Percentiles rank a stretch among this genome's conserved stretches.
These are phyloP conservation scores for Eospalax fontanierii DNA, from an alignment of 2,797 vertebrate genomes.

Conservation along the genomic window DNA sequence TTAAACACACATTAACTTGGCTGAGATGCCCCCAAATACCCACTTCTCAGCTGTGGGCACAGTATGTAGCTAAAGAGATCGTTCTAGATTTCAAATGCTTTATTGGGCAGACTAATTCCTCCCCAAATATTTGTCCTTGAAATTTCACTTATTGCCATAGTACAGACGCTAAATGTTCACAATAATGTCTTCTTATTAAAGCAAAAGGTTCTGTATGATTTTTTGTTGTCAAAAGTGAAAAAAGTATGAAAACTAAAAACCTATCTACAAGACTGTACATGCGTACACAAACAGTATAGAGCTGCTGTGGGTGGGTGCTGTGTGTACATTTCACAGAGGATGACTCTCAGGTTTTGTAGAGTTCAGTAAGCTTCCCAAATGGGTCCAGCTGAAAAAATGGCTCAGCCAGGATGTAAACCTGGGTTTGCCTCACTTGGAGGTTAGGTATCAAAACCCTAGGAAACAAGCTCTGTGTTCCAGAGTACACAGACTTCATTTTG, in stretches of 20 bases:
- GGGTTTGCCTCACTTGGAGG: neutral
- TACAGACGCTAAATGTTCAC: neutral
- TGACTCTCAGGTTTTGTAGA: neutral
- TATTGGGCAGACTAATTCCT: too few relatives aligned
- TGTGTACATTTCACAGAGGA: neutral
- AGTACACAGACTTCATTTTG: too few relatives aligned
- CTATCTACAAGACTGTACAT: neutral
- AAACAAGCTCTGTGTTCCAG: too few relatives aligned
- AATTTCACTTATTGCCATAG: neutral
- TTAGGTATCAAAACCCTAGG: too few relatives aligned
- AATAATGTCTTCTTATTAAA: neutral
- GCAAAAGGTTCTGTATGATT: neutral
- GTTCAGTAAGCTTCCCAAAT: neutral
- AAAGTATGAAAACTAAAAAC: too few relatives aligned
- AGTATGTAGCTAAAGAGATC: too few relatives aligned
- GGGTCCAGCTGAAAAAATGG: neutral
- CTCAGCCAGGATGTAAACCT: neutral
- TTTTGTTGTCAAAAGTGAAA: neutral
- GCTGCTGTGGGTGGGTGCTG: neutral
- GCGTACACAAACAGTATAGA: neutral
- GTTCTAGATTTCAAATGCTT: too few relatives aligned
- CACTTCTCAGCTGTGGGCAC: too few relatives aligned
- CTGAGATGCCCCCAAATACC: too few relatives aligned
- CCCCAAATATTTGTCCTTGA: slow-evolving; percentile 18
- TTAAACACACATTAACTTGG: too few relatives aligned